phyloP scores from a whole-genome alignment of 1,140 invertebrate species.

The Marisa cornuarietis region DNA sequence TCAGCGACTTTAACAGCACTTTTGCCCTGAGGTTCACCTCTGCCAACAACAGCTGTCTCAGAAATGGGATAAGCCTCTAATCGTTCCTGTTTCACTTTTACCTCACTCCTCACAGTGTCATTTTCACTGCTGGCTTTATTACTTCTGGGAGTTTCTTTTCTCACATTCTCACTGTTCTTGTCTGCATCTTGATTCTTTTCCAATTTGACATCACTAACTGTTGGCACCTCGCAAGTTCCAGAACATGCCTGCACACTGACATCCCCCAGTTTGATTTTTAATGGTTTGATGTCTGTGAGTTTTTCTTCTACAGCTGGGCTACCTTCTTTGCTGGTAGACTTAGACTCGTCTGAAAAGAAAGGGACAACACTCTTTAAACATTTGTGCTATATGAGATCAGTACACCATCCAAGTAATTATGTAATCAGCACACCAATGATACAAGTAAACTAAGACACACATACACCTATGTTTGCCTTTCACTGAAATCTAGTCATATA shows the following conservation, averaged over 20 bases:
- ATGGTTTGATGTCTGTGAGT: slow-evolving; percentile 2
- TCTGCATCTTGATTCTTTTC: neutral
- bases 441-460: too few species aligned
- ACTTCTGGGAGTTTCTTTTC: neutral
- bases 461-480: too few species aligned
- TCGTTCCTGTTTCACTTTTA: slow-evolving; percentile 3
- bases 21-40: too few species aligned
- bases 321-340: slow-evolving; percentile 28
- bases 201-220: neutral
- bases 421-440: too few species aligned
- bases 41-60: too few species aligned
- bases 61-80: too few species aligned
- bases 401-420: neutral
- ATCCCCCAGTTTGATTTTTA: too few species aligned
- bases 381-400: too few species aligned
- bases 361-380: neutral
- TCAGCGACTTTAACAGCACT: too few species aligned
- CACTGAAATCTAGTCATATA: too few species aligned
- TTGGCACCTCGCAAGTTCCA: too few species aligned
- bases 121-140: slow-evolving; percentile 8
- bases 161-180: neutral
- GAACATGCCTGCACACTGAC: too few species aligned
- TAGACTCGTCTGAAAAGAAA: slow-evolving; percentile 13
- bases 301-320: slow-evolving; percentile 19
- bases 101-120: neutral